Evolutionary conservation across 2,888 invertebrate species (phyloP).

Genomic region (Coelopa pilipes): DNA sequence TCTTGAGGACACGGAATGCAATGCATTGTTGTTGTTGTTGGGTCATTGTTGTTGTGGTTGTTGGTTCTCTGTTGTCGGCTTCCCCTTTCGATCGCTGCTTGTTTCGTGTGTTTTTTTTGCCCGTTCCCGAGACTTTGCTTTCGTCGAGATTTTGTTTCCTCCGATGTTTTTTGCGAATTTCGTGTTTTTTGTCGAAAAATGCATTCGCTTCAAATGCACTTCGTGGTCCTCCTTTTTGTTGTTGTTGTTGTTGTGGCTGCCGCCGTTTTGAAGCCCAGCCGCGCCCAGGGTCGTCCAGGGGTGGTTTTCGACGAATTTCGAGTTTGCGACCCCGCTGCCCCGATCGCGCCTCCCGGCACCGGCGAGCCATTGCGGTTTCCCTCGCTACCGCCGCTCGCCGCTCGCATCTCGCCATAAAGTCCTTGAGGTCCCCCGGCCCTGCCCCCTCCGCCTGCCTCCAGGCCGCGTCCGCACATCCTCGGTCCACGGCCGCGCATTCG

Average conservation of each 20-base stretch:
- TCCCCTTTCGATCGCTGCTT: slow-evolving; percentile 35
- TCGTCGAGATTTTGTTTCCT: slow-evolving; percentile 28
- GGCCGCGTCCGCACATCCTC: too few relatives aligned
- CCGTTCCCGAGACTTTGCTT: slow-evolving; percentile 5
- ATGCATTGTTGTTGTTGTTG: slow-evolving; percentile 31
- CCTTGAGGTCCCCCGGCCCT: too few relatives aligned
- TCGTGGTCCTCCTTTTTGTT: slow-evolving; percentile 30
- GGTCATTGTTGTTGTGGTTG: slow-evolving; percentile 32
- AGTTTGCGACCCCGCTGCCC: too few relatives aligned
- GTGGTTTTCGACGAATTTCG: too few relatives aligned
- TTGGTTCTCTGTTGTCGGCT: slow-evolving; percentile 1
- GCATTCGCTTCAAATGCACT: slow-evolving; percentile 21
- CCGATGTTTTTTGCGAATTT: slow-evolving; percentile 23
- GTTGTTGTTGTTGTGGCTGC: slow-evolving; percentile 28
- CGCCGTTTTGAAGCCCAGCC: slow-evolving; percentile 37
- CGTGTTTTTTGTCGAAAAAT: slow-evolving; percentile 22
- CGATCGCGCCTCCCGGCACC: too few relatives aligned
- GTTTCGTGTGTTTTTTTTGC: background rate
- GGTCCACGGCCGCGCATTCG: too few relatives aligned
- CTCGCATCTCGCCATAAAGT: too few relatives aligned
- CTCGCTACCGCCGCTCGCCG: too few relatives aligned
- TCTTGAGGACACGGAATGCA: slow-evolving; percentile 41
- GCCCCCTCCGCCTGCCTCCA: too few relatives aligned
- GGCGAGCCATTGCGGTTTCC: too few relatives aligned
- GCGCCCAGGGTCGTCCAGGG: too few relatives aligned